Percentiles rank a stretch among this genome's conserved stretches.
These are phyloP conservation scores for Catalaphyllia jardinei DNA, from an alignment of 64 coral and sea anemone species.

Conservation along the genomic window DNA sequence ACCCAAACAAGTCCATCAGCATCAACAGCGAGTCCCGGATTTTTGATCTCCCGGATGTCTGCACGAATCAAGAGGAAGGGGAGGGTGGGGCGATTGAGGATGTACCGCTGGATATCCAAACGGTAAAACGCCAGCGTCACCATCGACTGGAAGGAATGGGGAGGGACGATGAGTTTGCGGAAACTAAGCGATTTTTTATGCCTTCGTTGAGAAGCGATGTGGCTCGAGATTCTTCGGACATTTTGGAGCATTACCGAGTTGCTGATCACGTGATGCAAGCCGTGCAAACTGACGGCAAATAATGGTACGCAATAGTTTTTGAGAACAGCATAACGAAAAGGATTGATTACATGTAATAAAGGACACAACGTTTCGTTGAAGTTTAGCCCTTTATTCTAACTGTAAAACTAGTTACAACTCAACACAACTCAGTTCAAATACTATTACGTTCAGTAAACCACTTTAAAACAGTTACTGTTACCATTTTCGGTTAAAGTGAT, in stretches of 20 bases:
- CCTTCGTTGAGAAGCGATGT: neutral
- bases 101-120: constrained; percentile 4
- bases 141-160: neutral
- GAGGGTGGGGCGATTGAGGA: constrained; percentile 9
- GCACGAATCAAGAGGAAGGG: neutral
- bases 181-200: neutral
- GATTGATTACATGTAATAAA: too few relatives aligned
- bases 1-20: constrained; percentile 23
- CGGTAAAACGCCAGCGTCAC: neutral
- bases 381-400: too few relatives aligned
- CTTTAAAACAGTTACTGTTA: too few relatives aligned
- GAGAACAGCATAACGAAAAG: too few relatives aligned
- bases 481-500: too few relatives aligned
- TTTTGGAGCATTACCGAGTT: constrained; percentile 14
- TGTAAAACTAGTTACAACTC: too few relatives aligned
- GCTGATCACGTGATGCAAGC: neutral
- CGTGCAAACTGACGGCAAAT: neutral
- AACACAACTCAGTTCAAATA: too few relatives aligned
- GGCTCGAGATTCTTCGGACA: neutral
- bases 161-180: neutral
- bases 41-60: constrained; percentile 18
- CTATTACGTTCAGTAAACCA: too few relatives aligned
- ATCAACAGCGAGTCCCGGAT: constrained; percentile 38
- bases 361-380: too few relatives aligned
- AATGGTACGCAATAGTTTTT: too few relatives aligned